A percentile compares a stretch with the other conserved stretches of the same genome.
phyloP scores from a whole-genome alignment of 2,797 vertebrate species.

The Podarcis lilfordi region DNA sequence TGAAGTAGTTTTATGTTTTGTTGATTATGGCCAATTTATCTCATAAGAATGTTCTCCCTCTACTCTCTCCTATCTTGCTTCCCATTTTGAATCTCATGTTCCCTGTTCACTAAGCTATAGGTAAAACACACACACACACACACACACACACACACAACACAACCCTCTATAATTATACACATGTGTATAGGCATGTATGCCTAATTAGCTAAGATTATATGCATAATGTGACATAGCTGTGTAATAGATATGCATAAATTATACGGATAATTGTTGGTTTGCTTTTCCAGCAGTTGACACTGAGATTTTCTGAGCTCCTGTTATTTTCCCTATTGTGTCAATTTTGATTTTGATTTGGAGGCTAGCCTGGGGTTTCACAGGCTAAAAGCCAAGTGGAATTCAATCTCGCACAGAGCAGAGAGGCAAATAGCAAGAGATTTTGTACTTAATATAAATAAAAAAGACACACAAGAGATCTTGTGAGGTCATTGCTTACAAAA shows the following conservation, averaged over 20 bases:
- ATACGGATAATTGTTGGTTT: conserved; percentile 26
- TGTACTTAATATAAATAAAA: conserved; percentile 16
- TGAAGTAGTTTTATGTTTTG: conserved; percentile 53
- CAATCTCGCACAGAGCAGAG: conserved; percentile 21
- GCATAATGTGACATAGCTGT: conserved; percentile 21
- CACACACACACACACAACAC: too few species aligned
- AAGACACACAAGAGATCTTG: background rate
- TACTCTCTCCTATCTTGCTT: conserved; percentile 15
- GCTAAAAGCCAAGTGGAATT: conserved; percentile 28
- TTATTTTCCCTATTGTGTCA: conserved; percentile 42
- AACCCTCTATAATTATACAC: background rate
- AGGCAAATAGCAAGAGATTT: background rate
- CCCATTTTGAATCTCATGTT: background rate
- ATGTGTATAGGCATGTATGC: background rate
- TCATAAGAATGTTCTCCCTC: conserved; percentile 61
- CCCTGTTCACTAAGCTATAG: conserved; percentile 29
- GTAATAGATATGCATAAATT: conserved; percentile 21
- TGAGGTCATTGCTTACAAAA: background rate
- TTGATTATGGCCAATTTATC: conserved; percentile 47
- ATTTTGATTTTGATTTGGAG: conserved; percentile 54
- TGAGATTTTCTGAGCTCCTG: conserved; percentile 34
- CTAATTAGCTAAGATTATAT: conserved; percentile 26
- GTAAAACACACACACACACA: too few species aligned
- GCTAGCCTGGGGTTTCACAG: conserved; percentile 18
- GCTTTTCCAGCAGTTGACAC: conserved; percentile 36